Base-by-base conservation (phyloP, 1,140 invertebrate genomes). In the Philopotamus ludificatus region DNA sequence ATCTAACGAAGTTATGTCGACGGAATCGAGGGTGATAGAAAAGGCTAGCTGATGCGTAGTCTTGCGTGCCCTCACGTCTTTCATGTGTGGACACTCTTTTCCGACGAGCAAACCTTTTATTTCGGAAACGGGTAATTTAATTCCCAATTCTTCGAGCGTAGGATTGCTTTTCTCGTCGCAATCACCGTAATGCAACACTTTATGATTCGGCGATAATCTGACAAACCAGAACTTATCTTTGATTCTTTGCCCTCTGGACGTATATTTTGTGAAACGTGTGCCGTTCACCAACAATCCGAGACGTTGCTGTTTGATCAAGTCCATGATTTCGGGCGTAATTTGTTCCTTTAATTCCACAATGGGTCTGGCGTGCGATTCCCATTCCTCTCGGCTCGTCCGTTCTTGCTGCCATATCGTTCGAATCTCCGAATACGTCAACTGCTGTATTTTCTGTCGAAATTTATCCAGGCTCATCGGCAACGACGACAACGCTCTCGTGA, bases 181-280 rank as follows among this genome's bases (percentile, higher is more conserved):
- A 67, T 98, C 95, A 2, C 94, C 95, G 76, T 97, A 98, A 76
- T 97, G 93, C 39, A 98, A 86, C 0, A 95, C 89, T 83, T 98
- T 98, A 70, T 94, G 90, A 79, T 98, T 98, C 0, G 91, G 91
- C 8, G 94, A 94, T 7, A 98, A 80, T 4, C 93, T 85, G 65
- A 95, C 93, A 78, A 90, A 97, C 92, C 94, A 96, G 78, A 94
- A 97, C 75, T 97, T 97, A 72, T 97, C 94, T 78, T 96, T 96
- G 18, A 92, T 89, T 68, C 91, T 84, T 80, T 91, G 86, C 62
- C 90, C 92, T 67, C 91, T 84, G 1, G 84, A 79, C n/a, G 87
- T 86, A 75, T 94, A 95, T 76, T 97, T 97, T 1, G 91, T 92
- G 75, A 98, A 98, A 71, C 90, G 83, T 0, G 93, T 95, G 21